A percentile compares a stretch with the other conserved stretches of the same genome.
These are phyloP conservation scores for Drosophila cyrtoloma DNA, from an alignment of 2,888 invertebrate genomes.

Conservation along the genomic window DNA sequence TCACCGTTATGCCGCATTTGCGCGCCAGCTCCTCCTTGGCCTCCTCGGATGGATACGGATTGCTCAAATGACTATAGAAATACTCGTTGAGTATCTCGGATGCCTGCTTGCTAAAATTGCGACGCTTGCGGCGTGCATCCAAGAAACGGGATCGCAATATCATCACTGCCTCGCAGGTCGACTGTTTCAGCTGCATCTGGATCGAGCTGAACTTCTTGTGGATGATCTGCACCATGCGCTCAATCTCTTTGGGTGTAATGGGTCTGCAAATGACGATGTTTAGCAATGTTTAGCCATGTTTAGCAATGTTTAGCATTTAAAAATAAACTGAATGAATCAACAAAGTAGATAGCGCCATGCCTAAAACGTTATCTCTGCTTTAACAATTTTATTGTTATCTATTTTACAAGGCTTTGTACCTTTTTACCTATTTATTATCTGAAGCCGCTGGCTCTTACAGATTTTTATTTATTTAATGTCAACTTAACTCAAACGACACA, in stretches of 20 bases:
- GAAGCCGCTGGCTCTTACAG: no score
- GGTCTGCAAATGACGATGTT: constrained; percentile 87
- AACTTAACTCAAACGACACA: no score
- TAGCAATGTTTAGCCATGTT: background rate
- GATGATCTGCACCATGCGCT: constrained; percentile 99
- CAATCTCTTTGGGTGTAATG: constrained; percentile 99
- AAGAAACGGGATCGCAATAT: constrained; percentile 92
- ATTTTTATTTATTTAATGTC: no score
- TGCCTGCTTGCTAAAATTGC: constrained; percentile 99
- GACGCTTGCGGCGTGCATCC: constrained; percentile 94
- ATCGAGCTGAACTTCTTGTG: constrained; percentile 99
- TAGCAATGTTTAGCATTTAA: background rate
- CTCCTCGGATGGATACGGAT: constrained; percentile 99
- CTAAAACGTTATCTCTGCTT: no score
- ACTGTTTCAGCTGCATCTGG: constrained; percentile 99
- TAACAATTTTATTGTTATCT: no score
- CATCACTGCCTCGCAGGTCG: constrained; percentile 99
- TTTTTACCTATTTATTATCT: no score
- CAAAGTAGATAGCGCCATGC: background rate
- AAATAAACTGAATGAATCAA: background rate
- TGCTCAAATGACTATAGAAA: constrained; percentile 99
- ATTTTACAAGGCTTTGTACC: no score
- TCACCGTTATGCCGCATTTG: constrained; percentile 99
- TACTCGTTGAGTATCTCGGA: constrained; percentile 99
- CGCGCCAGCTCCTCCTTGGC: constrained; percentile 99